Evolutionary conservation across 2,797 vertebrate species (phyloP).

Genomic region (Valencia hispanica): DNA sequence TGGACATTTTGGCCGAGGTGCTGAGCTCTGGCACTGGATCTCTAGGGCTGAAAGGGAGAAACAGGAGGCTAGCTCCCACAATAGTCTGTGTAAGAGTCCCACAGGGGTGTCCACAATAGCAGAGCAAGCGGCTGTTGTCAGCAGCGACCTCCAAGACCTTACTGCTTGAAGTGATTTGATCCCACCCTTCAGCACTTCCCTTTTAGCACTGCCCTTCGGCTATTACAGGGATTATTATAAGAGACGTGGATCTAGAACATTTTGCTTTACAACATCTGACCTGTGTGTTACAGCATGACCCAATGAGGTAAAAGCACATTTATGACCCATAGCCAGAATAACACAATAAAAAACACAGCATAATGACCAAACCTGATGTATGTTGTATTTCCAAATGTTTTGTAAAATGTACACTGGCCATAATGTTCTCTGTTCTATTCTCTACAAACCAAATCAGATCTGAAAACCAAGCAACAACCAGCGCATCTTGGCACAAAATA

Average conservation of each 20-base stretch:
- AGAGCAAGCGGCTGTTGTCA: conserved; percentile 66
- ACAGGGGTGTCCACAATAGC: conserved; percentile 67
- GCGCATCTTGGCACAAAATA: not conserved
- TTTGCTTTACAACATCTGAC: conserved; percentile 22
- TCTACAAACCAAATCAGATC: not conserved
- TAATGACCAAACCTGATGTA: not conserved
- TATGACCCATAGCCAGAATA: not conserved
- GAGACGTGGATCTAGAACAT: conserved; percentile 39
- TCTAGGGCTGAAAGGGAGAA: conserved; percentile 71
- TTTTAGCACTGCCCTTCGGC: conserved; percentile 48
- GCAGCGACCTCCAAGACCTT: conserved; percentile 72
- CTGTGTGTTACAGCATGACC: conserved; percentile 14
- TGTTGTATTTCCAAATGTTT: not conserved
- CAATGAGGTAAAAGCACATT: not conserved
- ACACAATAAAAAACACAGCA: not conserved
- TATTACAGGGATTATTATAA: conserved; percentile 62
- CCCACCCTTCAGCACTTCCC: conserved; percentile 72
- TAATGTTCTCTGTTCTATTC: not conserved
- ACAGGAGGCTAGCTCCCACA: conserved; percentile 74
- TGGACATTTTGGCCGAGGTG: conserved; percentile 65
- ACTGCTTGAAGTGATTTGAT: conserved; percentile 51
- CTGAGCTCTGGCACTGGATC: conserved; percentile 63
- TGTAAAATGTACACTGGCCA: not conserved
- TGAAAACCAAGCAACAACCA: conserved; percentile 11
- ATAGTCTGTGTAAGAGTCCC: conserved; percentile 58